These are phyloP conservation scores for Eulithis prunata DNA, from an alignment of 2,888 invertebrate species.

Conservation along the genomic window DNA sequence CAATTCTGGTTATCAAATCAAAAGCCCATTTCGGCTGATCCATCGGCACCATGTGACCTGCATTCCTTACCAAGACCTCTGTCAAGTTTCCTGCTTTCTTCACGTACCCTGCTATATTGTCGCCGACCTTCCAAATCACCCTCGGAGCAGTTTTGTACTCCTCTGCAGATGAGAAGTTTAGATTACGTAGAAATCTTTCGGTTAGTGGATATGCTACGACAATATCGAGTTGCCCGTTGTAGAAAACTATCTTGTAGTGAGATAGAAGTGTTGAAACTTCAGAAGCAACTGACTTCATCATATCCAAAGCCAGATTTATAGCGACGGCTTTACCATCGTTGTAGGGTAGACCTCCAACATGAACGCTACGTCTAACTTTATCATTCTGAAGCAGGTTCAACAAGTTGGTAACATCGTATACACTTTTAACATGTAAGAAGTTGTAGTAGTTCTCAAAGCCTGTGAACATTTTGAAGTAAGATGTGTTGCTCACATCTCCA, in stretches of 20 bases:
- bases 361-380: conserved; percentile 80
- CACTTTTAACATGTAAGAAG: conserved; percentile 81
- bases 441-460: conserved; percentile 92
- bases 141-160: conserved; percentile 86
- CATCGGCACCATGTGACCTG: conserved; percentile 89
- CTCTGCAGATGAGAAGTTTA: conserved; percentile 86
- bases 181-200: conserved; percentile 86
- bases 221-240: conserved; percentile 88
- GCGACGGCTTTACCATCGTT: conserved; percentile 77
- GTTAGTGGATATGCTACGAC: conserved; percentile 85
- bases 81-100: conserved; percentile 88
- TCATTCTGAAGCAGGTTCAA: conserved; percentile 61
- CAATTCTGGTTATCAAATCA: conserved; percentile 83
- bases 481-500: conserved; percentile 61
- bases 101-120: conserved; percentile 89
- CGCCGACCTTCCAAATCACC: conserved; percentile 86
- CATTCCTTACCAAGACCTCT: conserved; percentile 89
- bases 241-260: conserved; percentile 83
- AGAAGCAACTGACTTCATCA: conserved; percentile 84
- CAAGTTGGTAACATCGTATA: conserved; percentile 70
- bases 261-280: conserved; percentile 72
- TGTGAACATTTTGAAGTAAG: conserved; percentile 86
- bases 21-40: conserved; percentile 85
- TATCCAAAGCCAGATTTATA: conserved; percentile 78
- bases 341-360: conserved; percentile 86